These are phyloP conservation scores for Halcyon malimbica DNA, from an alignment of 2,113 vertebrate species.

Conservation along the genomic window DNA sequence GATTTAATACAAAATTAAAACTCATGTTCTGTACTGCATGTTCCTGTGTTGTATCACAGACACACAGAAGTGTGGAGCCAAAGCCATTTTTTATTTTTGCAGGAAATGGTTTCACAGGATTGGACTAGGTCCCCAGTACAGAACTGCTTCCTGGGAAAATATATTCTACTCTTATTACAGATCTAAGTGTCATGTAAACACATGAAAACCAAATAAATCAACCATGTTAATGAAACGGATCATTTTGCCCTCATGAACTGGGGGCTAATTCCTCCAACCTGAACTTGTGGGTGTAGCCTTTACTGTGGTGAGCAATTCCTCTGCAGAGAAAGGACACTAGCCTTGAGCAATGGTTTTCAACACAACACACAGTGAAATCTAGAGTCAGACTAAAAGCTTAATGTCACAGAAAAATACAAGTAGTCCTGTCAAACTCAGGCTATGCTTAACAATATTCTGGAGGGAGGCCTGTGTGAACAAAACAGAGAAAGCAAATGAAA, in stretches of 20 bases:
- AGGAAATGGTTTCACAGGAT: constrained; percentile 21
- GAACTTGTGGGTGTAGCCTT: not conserved
- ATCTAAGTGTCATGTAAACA: constrained; percentile 31
- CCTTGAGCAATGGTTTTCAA: not conserved
- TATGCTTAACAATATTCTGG: not conserved
- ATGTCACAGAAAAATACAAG: not conserved
- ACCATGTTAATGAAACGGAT: not conserved
- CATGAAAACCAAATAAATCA: constrained; percentile 27
- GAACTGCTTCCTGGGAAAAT: constrained; percentile 39
- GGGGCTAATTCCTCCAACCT: not conserved
- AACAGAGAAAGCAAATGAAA: not conserved
- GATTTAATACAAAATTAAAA: constrained; percentile 7
- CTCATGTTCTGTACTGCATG: not conserved
- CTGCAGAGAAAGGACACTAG: not conserved
- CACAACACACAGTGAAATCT: not conserved
- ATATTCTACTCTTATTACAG: constrained; percentile 16
- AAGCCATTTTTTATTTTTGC: constrained; percentile 7
- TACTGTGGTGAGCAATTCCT: not conserved
- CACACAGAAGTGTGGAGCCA: not conserved
- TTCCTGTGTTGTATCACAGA: not conserved
- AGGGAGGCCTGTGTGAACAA: not conserved
- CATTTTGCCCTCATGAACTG: constrained; percentile 3
- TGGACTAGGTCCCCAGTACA: not conserved
- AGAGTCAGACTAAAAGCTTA: constrained; percentile 1
- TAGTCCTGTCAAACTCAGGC: not conserved